These are phyloP conservation scores for Neuroterus valhalla DNA, from an alignment of 1,140 invertebrate species.

Conservation along the genomic window DNA sequence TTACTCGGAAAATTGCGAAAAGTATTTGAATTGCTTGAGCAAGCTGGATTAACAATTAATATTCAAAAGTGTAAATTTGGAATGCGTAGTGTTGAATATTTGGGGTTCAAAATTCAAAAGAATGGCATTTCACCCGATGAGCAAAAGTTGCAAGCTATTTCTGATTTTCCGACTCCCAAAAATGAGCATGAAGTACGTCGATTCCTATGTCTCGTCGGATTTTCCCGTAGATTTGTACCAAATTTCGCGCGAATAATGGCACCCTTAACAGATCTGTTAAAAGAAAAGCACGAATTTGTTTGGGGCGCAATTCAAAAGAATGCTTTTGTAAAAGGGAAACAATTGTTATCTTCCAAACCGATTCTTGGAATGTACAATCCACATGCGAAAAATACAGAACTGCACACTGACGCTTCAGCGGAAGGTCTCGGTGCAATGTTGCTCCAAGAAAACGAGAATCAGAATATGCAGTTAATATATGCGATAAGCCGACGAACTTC, in stretches of 20 bases:
- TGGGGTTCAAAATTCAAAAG: not conserved
- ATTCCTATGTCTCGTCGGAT: not conserved
- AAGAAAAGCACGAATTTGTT: not conserved
- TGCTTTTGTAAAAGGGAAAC: not conserved
- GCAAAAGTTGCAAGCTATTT: not conserved
- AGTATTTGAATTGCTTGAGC: too few species aligned
- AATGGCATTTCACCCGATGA: not conserved
- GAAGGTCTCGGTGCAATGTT: too few species aligned
- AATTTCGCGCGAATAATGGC: not conserved
- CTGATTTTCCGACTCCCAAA: not conserved
- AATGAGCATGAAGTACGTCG: not conserved
- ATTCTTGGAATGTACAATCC: too few species aligned
- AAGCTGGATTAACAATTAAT: not conserved
- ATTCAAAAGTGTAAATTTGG: not conserved
- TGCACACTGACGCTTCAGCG: too few species aligned
- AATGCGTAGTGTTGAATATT: not conserved
- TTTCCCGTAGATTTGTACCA: not conserved
- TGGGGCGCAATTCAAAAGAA: not conserved
- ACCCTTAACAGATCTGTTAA: not conserved
- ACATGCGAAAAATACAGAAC: too few species aligned
- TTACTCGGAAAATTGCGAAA: too few species aligned
- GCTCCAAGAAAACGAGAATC: too few species aligned
- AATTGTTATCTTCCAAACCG: not conserved
- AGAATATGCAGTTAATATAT: conserved; percentile 31
- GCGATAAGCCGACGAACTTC: too few species aligned